A percentile compares a stretch with the other conserved stretches of the same genome.
Evolutionary conservation across 2,797 vertebrate genomes (phyloP).

Genomic region (Microctenopoma lineatum): DNA sequence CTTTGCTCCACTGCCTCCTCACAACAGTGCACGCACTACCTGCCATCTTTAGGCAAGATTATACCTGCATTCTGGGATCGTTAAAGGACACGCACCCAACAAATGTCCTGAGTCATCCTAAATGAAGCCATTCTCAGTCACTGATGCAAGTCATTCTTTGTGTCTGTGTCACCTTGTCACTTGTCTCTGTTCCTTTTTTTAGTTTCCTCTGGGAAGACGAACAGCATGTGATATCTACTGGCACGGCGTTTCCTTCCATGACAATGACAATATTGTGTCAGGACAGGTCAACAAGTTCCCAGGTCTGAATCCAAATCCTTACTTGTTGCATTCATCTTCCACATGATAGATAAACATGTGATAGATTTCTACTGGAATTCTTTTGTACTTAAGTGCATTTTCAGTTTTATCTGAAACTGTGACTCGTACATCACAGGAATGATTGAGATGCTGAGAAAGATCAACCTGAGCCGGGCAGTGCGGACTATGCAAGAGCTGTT

Average conservation of each 20-base stretch:
- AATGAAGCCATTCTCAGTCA: conserved; percentile 8
- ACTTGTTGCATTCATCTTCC: no score
- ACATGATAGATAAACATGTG: no score
- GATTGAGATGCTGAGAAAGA: conserved; percentile 94
- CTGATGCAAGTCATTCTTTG: not conserved
- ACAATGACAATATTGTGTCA: conserved; percentile 90
- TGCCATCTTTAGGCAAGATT: conserved; percentile 55
- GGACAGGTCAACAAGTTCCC: conserved; percentile 99
- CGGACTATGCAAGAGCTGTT: conserved; percentile 95
- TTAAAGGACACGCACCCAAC: conserved; percentile 17
- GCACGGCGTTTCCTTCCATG: conserved; percentile 97
- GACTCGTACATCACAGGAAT: conserved; percentile 86
- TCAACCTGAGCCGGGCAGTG: conserved; percentile 94
- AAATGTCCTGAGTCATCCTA: conserved; percentile 29
- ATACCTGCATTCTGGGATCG: conserved; percentile 32
- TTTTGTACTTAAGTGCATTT: not conserved
- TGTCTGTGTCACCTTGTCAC: not conserved
- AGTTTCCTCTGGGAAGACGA: conserved; percentile 93
- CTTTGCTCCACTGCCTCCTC: conserved; percentile 42
- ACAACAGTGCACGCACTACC: conserved; percentile 35
- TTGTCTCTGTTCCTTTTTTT: conserved; percentile 3
- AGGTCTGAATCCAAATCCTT: conserved; percentile 35
- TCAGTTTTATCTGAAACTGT: not conserved
- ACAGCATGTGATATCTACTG: conserved; percentile 97
- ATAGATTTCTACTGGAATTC: no score